Percentiles rank a stretch among this genome's conserved stretches.
Evolutionary conservation across 2,113 vertebrate species (phyloP).

Genomic region (Rana temporaria): DNA sequence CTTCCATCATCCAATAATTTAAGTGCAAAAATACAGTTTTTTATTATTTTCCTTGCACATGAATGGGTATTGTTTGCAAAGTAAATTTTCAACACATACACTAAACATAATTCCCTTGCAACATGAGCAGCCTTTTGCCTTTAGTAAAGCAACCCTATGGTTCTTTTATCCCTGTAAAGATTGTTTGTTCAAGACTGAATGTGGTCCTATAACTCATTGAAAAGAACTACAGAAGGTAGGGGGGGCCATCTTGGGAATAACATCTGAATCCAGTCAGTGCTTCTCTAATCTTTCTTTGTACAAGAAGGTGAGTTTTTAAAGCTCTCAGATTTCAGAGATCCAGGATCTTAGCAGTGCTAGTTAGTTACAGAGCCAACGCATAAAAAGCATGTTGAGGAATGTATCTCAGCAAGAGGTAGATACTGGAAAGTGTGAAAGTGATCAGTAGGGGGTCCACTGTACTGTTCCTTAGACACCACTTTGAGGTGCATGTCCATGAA

Average conservation of each 20-base stretch:
- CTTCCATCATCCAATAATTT: too few relatives aligned
- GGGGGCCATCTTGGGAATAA: background rate
- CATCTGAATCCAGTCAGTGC: background rate
- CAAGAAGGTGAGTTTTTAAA: background rate
- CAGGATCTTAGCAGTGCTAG: background rate
- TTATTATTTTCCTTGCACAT: too few relatives aligned
- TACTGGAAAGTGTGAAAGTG: slow-evolving; percentile 7
- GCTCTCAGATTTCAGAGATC: background rate
- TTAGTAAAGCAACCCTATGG: too few relatives aligned
- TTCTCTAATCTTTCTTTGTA: background rate
- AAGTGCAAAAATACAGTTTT: too few relatives aligned
- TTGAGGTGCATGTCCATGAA: background rate
- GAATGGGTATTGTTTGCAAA: too few relatives aligned
- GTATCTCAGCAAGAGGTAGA: background rate
- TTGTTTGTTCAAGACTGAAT: too few relatives aligned
- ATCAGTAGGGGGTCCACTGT: background rate
- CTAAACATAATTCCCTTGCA: too few relatives aligned
- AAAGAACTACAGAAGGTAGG: too few relatives aligned
- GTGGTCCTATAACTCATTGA: too few relatives aligned
- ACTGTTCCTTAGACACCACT: background rate
- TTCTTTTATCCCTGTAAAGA: too few relatives aligned
- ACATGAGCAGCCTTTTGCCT: too few relatives aligned
- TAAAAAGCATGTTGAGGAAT: background rate
- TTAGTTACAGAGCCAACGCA: slow-evolving; percentile 1
- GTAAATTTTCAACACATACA: too few relatives aligned